Evolutionary conservation across 1,140 invertebrate species (phyloP).

Genomic region (Drosophila lacteicornis): DNA sequence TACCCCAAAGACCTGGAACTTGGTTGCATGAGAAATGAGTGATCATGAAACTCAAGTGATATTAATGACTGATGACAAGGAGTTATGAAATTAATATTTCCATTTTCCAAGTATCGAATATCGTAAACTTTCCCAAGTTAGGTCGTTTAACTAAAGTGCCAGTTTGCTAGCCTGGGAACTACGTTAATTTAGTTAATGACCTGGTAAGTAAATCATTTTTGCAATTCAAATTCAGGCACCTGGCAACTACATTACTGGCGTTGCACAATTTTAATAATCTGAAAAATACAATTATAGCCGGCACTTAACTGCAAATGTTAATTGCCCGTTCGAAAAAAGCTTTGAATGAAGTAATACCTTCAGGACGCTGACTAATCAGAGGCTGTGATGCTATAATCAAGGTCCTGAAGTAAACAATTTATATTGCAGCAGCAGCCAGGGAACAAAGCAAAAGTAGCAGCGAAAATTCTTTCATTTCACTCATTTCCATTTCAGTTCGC

Average conservation of each 20-base stretch:
- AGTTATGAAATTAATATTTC: background rate
- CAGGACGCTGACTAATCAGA: conserved; percentile 11
- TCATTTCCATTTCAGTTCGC: conserved; percentile 38
- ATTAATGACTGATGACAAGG: background rate
- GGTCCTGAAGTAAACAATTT: conserved; percentile 35
- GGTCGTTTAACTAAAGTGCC: background rate
- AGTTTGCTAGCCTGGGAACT: background rate
- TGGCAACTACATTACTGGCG: background rate
- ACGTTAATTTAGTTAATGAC: background rate
- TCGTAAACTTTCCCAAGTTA: conserved; percentile 1
- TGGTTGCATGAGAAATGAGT: background rate
- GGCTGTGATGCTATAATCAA: conserved; percentile 6
- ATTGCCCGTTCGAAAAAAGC: background rate
- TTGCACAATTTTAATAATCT: conserved; percentile 2
- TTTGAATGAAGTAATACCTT: conserved; percentile 8
- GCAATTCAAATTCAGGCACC: too few relatives aligned
- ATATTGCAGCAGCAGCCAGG: conserved; percentile 5
- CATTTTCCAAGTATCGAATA: background rate
- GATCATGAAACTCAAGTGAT: background rate
- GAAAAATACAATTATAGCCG: background rate
- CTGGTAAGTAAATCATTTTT: background rate
- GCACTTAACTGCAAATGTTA: conserved; percentile 1
- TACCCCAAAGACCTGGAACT: background rate
- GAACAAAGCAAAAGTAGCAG: conserved; percentile 8
- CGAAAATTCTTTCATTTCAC: conserved; percentile 35